Base-by-base conservation (phyloP, 2,113 vertebrate genomes). In the Leptocoma aspasia region DNA sequence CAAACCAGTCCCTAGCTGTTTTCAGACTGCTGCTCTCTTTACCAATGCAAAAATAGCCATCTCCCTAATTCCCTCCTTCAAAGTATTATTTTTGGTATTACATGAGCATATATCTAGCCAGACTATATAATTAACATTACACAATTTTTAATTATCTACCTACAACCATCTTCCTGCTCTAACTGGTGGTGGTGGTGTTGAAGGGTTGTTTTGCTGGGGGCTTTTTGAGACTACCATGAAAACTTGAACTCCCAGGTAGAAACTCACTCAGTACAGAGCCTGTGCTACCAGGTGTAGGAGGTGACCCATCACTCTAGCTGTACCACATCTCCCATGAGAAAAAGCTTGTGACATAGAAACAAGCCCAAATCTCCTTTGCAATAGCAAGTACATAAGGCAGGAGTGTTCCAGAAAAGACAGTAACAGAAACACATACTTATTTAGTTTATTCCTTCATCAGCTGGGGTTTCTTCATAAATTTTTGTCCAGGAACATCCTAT, bases 121-220 rank as follows among this genome's bases (percentile, higher is more conserved):
- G 82, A 77, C 64, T 59, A 64, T 22, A n/a, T 75, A 91, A 92
- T 78, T 86, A 94, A 81, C n/a, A 23, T 91, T 75, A 64, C 83
- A 75, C 83, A 89, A 81, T 63, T 94, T 94, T 91, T 68, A 94
- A 94, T 95, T 83, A 92, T 61, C 82, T 75, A 71, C 41, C 10
- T 91, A 31, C 24, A 84, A 64, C 52, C 57, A 66, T 66, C 53
- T 68, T 87, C 57, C 24, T 45, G 52, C 61, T 89, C 57, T 80
- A 64, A 78, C 33, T 68, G 52, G 56, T 50, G 37, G 20, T 57
- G 33, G 26, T 66, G 39, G 23, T 75, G 52, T 15, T 86, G 33
- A 54, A 73, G 50, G 41, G 30, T 16, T 47, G 23, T 78, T 78
- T 69, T 30, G 13, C 19, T 61, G 16, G 9, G 5, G 0, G 2